Evolutionary conservation across 2,113 vertebrate species (phyloP), one percentile per base, ranked within the genome.

Genomic region (Ailuropoda melanoleuca): DNA sequence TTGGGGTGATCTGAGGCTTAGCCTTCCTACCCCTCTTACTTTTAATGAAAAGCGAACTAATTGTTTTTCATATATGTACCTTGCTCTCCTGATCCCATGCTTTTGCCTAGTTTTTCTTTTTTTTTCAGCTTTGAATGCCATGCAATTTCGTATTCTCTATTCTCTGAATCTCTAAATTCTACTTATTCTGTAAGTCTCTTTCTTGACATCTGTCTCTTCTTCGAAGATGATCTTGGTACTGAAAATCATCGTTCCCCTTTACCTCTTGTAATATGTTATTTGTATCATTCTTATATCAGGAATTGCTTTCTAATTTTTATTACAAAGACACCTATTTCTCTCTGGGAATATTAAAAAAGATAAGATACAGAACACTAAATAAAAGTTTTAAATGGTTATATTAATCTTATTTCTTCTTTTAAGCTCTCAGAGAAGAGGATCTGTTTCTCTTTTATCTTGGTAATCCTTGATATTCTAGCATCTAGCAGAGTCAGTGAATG

Each of bases 381-480:
- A 66, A 78, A 90, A 84, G 26, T 88, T 19, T 82, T 48, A 88
- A 88, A n/a, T 92, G 80, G 34, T 60, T 85, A 10, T 81, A 50
- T 50, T 55, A 14, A 23, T 92, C 93, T 93, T 91, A 68, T 92
- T 46, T 96, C 26, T 94, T 75, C 6, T 39, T 18, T 93, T 66
- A 93, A 93, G 43, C 34, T 89, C 48, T 90, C 64, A 72, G 31
- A 72, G 77, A 75, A 87, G 43, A 94, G 26, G 24, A 80, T 74
- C 24, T 60, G 13, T 77, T 93, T 93, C 34, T 88, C 55, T 55
- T 96, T 96, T 14, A 18, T 89, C 14, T 88, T 95, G 70, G 26
- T 90, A 62, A 92, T 80, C 31, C 12, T 90, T 13, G 37, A 12
- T 86, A 80, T 53, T 92, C 64, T 87, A 37, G 72, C 24, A 68